A percentile compares a stretch with the other conserved stretches of the same genome.
phyloP scores from a whole-genome alignment of 2,797 vertebrate genomes.

The Chaetophractus vellerosus region DNA sequence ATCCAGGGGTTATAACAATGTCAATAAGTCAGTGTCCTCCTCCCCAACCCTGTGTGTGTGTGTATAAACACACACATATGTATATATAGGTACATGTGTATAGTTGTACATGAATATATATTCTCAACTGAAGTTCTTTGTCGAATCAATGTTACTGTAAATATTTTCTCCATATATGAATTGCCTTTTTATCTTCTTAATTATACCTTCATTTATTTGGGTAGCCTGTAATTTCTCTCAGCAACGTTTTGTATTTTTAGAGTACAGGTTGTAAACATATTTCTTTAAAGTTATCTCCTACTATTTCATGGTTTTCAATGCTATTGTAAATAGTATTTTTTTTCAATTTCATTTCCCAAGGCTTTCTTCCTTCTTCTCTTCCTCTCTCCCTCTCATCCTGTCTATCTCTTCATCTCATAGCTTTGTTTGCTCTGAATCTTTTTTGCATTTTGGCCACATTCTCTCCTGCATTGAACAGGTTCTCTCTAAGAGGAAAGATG shows the following conservation, averaged over 20 bases:
- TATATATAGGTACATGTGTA: not conserved
- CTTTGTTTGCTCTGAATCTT: constrained; percentile 51
- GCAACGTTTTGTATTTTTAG: not conserved
- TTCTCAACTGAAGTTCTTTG: not conserved
- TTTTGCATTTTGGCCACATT: not conserved
- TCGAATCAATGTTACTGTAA: not conserved
- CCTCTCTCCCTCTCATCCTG: not conserved
- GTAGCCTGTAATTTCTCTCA: not conserved
- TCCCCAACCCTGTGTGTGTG: not conserved
- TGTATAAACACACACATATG: not conserved
- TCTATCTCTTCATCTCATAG: not conserved
- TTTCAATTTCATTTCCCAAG: constrained; percentile 9
- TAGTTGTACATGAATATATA: not conserved
- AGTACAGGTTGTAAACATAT: not conserved
- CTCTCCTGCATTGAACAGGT: not conserved
- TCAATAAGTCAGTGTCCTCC: not conserved
- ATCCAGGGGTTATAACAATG: not conserved
- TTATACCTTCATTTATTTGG: not conserved
- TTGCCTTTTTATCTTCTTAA: not conserved
- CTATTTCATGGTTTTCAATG: not conserved
- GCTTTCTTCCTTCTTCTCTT: not conserved
- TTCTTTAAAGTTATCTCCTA: not conserved
- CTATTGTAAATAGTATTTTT: not conserved
- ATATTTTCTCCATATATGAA: not conserved
- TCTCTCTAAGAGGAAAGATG: not conserved